Percentiles rank a stretch among this genome's conserved stretches.
Conservation (phyloP, 2,797 vertebrate genomes). For the Artibeus jamaicensis region DNA sequence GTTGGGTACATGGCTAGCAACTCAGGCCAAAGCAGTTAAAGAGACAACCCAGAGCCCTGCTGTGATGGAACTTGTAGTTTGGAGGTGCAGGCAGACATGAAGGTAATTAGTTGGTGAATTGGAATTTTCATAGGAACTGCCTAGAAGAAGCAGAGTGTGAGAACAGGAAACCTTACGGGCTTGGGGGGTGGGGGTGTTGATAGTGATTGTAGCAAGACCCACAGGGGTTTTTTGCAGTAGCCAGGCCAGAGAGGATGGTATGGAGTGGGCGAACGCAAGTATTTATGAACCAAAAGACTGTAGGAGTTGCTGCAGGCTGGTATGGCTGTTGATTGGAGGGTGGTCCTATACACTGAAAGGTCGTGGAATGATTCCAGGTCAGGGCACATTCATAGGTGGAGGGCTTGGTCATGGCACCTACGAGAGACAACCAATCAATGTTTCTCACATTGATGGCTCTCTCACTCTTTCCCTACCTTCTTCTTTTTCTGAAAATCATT, state of each 20-base stretch:
- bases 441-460: background rate
- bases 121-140: background rate
- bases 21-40: background rate
- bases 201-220: background rate
- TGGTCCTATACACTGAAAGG: background rate
- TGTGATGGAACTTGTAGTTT: background rate
- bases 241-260: background rate
- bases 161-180: background rate
- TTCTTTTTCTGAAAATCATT: background rate
- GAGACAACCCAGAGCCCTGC: background rate
- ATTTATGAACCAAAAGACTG: background rate
- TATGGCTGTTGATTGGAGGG: background rate
- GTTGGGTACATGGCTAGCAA: background rate
- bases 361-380: background rate
- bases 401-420: too few species aligned
- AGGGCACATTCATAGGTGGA: too few species aligned
- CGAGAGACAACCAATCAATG: background rate
- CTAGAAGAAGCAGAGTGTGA: background rate
- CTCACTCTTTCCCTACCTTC: background rate
- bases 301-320: background rate
- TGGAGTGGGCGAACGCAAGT: background rate
- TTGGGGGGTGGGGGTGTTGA: background rate
- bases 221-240: background rate
- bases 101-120: background rate
- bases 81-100: background rate